Conservation (phyloP, 2,797 vertebrate species). For the Sebastes kiyomatsui region DNA sequence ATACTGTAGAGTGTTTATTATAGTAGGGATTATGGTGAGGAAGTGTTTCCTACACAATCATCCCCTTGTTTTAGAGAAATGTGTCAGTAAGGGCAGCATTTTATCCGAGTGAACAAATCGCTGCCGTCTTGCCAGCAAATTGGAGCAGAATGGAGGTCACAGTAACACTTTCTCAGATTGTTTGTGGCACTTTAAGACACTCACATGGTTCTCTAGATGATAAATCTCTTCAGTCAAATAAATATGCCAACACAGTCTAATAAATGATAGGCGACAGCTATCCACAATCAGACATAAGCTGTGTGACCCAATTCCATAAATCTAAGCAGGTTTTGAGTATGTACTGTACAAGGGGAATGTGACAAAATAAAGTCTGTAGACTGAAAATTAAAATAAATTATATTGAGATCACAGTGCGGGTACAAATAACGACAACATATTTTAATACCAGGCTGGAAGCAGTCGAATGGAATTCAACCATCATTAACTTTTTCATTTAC, state of each 20-base stretch:
- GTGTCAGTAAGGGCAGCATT: not conserved
- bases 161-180: not conserved
- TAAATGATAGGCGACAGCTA: not conserved
- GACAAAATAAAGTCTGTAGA: not conserved
- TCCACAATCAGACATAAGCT: not conserved
- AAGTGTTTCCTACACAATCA: not conserved
- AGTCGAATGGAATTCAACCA: not conserved
- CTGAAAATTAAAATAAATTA: not conserved
- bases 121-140: not conserved
- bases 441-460: not conserved
- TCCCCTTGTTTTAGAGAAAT: not conserved
- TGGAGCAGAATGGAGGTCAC: slow-evolving; percentile 40
- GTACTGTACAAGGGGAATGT: not conserved
- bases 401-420: not conserved
- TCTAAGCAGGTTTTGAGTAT: not conserved
- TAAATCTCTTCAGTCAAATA: slow-evolving; percentile 5
- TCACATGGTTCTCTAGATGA: not conserved
- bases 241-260: not conserved
- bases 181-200: not conserved
- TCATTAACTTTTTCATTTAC: not conserved
- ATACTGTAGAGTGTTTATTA: not conserved
- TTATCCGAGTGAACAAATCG: slow-evolving; percentile 6
- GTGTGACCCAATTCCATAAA: not conserved
- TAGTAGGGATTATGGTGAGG: not conserved
- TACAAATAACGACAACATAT: not conserved